Evolutionary conservation across 2,113 vertebrate genomes (phyloP).

Genomic region (Oncorhynchus masou): DNA sequence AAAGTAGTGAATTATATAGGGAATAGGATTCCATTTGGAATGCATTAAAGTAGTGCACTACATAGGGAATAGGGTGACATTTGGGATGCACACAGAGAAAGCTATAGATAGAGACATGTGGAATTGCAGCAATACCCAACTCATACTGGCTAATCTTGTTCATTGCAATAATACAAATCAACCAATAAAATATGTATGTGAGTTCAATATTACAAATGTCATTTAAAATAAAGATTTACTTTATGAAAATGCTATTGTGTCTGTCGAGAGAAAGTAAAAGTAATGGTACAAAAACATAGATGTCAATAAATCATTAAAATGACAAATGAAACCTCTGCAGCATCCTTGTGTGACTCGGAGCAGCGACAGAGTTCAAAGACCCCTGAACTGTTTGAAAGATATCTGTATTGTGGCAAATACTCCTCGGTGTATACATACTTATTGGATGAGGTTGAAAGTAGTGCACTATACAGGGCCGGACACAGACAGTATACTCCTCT

Average conservation of each 20-base stretch:
- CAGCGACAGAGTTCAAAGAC: not conserved
- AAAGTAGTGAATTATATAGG: too few relatives aligned
- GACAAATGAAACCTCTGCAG: conserved; percentile 54
- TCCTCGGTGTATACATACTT: too few relatives aligned
- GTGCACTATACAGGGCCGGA: not conserved
- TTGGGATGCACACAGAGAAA: conserved; percentile 33
- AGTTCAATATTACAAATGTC: conserved; percentile 78
- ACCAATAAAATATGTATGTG: conserved; percentile 72
- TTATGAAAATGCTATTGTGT: conserved; percentile 74
- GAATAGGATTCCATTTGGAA: too few relatives aligned
- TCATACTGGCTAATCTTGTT: conserved; percentile 80
- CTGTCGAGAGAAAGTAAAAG: conserved; percentile 71
- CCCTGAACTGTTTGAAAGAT: not conserved
- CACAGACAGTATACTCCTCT: too few relatives aligned
- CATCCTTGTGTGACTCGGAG: conserved; percentile 2
- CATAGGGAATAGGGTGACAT: too few relatives aligned
- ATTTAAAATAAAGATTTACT: conserved; percentile 76
- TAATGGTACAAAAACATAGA: conserved; percentile 65
- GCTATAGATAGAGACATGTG: conserved; percentile 65
- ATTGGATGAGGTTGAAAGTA: too few relatives aligned
- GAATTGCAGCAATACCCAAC: conserved; percentile 80
- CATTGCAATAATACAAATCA: conserved; percentile 82
- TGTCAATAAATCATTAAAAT: conserved; percentile 76
- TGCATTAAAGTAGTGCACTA: too few relatives aligned
- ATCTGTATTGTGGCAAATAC: not conserved